Evolutionary conservation across 2,888 invertebrate genomes (phyloP).

Genomic region (Dinocampus coccinellae): DNA sequence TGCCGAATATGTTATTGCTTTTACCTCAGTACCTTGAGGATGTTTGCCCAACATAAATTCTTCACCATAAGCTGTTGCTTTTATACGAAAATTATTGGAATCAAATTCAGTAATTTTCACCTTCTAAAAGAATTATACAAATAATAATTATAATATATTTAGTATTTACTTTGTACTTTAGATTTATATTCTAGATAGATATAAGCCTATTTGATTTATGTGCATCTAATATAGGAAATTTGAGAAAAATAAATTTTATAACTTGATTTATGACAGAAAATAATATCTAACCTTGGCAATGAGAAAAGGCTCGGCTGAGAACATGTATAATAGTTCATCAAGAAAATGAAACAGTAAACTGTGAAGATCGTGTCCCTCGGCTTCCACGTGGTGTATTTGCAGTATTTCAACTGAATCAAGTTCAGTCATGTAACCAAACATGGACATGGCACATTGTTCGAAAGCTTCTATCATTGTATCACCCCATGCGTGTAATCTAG

Average conservation of each 20-base stretch:
- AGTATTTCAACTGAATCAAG: conserved; percentile 85
- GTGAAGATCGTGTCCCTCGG: conserved; percentile 89
- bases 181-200: no score
- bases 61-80: conserved; percentile 86
- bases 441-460: conserved; percentile 94
- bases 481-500: conserved; percentile 94
- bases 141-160: no score
- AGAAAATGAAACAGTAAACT: conserved; percentile 92
- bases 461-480: conserved; percentile 88
- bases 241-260: no score
- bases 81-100: conserved; percentile 84
- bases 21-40: conserved; percentile 97
- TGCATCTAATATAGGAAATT: no score
- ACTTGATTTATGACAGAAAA: not conserved
- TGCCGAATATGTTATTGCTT: conserved; percentile 99
- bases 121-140: conserved; percentile 74
- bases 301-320: conserved; percentile 91
- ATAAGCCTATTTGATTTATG: no score
- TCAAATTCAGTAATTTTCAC: conserved; percentile 91
- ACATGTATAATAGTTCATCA: conserved; percentile 93
- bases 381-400: conserved; percentile 85
- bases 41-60: conserved; percentile 93
- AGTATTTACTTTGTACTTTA: no score
- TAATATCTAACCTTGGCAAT: conserved; percentile 76
- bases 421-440: conserved; percentile 99